phyloP scores from a whole-genome alignment of 2,113 vertebrate species.

The Cairina moschata region DNA sequence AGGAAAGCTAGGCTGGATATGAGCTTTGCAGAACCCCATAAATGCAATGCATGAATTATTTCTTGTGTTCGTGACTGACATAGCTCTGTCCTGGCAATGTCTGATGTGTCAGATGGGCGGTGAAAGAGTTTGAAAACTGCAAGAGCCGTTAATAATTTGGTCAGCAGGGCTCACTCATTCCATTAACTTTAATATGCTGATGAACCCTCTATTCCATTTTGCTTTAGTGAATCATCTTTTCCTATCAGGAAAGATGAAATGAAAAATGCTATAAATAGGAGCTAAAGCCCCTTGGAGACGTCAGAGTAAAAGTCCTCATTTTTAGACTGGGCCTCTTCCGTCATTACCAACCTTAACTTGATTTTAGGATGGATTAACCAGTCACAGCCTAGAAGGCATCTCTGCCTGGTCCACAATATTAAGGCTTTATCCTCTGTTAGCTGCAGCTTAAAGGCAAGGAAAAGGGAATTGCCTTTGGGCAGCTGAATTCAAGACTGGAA shows the following conservation, averaged over 20 bases:
- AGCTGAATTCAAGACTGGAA: not conserved
- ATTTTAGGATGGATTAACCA: conserved; percentile 6
- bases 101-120: conserved; percentile 8
- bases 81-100: not conserved
- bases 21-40: not conserved
- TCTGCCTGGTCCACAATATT: not conserved
- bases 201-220: not conserved
- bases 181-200: conserved; percentile 42
- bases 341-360: not conserved
- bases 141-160: not conserved
- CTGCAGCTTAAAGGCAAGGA: not conserved
- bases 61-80: not conserved
- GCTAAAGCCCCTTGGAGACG: not conserved
- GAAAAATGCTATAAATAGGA: conserved; percentile 19
- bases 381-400: not conserved
- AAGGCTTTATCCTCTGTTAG: not conserved
- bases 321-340: not conserved
- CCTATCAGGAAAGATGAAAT: conserved; percentile 40
- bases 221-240: conserved; percentile 11
- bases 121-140: not conserved
- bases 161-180: conserved; percentile 29
- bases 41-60: conserved; percentile 16
- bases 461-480: not conserved
- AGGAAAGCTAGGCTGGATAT: not conserved
- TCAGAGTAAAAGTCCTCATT: not conserved